These are phyloP conservation scores for Tigriopus californicus DNA, from an alignment of 2,888 invertebrate genomes.

Conservation along the genomic window DNA sequence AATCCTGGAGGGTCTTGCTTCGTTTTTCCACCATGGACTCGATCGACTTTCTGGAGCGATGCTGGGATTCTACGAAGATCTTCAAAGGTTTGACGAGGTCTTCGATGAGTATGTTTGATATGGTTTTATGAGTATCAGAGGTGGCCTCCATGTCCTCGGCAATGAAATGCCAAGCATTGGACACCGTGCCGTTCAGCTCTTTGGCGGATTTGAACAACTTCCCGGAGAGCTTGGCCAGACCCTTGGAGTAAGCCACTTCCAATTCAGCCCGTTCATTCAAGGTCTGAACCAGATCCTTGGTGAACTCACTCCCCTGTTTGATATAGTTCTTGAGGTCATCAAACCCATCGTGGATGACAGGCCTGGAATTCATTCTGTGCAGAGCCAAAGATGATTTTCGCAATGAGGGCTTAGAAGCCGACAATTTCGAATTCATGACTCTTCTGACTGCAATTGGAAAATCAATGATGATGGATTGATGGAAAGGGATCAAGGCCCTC, in stretches of 20 bases:
- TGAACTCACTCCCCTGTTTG: conserved; percentile 84
- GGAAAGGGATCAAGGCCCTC: too few species aligned
- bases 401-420: neutral
- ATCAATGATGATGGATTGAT: too few species aligned
- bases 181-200: conserved; percentile 40
- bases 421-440: too few species aligned
- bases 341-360: conserved; percentile 71
- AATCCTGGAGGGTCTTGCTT: conserved; percentile 56
- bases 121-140: conserved; percentile 66
- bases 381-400: conserved; percentile 11
- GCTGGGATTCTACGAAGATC: conserved; percentile 36
- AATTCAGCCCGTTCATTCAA: conserved; percentile 83
- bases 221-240: conserved; percentile 61
- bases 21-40: conserved; percentile 59
- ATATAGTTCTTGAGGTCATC: conserved; percentile 78
- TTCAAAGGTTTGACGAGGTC: conserved; percentile 74
- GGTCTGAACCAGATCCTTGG: conserved; percentile 71
- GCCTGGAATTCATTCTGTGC: conserved; percentile 2
- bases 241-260: conserved; percentile 76
- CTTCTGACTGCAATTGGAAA: too few species aligned
- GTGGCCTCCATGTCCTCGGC: conserved; percentile 80
- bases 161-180: conserved; percentile 77
- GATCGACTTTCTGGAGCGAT: conserved; percentile 37
- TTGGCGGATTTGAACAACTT: conserved; percentile 58
- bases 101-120: conserved; percentile 57